phyloP scores from a whole-genome alignment of 1,140 invertebrate species.

The Nephotettix cincticeps region DNA sequence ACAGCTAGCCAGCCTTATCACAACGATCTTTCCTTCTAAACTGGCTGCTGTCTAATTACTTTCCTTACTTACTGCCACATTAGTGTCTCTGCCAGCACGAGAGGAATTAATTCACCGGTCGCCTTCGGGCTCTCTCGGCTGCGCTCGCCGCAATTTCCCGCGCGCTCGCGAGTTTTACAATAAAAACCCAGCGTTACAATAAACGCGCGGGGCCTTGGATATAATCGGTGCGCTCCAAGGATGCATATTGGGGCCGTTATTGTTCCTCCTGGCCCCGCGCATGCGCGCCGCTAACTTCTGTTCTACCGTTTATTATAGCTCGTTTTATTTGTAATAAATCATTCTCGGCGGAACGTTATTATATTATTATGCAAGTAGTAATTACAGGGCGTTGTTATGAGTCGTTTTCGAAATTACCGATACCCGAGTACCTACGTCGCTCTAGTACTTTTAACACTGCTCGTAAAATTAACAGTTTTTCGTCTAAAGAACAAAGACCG shows the following conservation, averaged over 20 bases:
- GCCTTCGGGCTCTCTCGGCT: background rate
- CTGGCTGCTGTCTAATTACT: constrained; percentile 16
- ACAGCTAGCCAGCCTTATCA: background rate
- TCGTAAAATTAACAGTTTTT: too few species aligned
- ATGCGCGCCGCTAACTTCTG: background rate
- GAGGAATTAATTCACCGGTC: constrained; percentile 10
- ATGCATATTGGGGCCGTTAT: constrained; percentile 9
- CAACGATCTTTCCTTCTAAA: background rate
- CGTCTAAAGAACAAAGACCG: too few species aligned
- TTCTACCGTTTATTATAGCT: background rate
- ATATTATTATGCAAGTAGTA: background rate
- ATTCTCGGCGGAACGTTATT: background rate
- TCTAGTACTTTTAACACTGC: too few species aligned
- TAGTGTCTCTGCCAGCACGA: constrained; percentile 7
- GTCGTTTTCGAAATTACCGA: constrained; percentile 1
- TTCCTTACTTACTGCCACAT: constrained; percentile 19
- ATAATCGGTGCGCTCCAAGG: background rate
- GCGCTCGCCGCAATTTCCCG: constrained; percentile 1
- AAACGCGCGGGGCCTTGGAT: background rate
- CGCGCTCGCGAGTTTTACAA: background rate
- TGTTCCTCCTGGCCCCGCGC: background rate
- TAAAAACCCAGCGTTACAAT: too few species aligned
- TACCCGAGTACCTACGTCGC: too few species aligned
- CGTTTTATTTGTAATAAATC: constrained; percentile 21
- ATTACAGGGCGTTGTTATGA: constrained; percentile 2